phyloP scores from a whole-genome alignment of 2,113 vertebrate species.

The Salvelinus fontinalis region DNA sequence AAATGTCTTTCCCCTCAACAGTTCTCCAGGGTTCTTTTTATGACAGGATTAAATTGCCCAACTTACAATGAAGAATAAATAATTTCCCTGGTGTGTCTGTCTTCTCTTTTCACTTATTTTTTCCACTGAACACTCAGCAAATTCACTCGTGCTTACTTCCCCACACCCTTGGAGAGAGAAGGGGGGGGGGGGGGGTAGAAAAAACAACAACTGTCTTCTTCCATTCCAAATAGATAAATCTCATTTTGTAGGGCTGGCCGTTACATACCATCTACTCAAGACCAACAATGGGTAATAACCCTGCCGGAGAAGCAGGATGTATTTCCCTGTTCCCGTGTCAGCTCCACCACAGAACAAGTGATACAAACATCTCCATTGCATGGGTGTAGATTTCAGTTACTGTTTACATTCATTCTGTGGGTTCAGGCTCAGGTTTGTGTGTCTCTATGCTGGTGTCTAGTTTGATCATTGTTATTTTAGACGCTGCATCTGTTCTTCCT shows the following conservation, averaged over 20 bases:
- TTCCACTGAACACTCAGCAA: conserved; percentile 20
- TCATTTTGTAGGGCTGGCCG: conserved; percentile 47
- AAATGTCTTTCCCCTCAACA: conserved; percentile 30
- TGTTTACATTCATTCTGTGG: conserved; percentile 38
- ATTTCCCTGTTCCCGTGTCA: conserved; percentile 31
- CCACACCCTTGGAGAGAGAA: conserved; percentile 6
- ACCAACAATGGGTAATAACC: conserved; percentile 46
- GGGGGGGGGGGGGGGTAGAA: background rate
- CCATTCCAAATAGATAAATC: conserved; percentile 53
- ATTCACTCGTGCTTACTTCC: conserved; percentile 31
- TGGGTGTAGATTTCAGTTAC: conserved; percentile 49
- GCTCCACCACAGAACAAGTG: conserved; percentile 44
- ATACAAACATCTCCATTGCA: conserved; percentile 53
- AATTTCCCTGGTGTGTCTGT: conserved; percentile 50
- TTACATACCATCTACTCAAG: conserved; percentile 38
- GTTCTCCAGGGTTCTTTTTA: conserved; percentile 51
- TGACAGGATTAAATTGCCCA: conserved; percentile 59
- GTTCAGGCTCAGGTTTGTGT: conserved; percentile 31
- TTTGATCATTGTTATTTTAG: conserved; percentile 35
- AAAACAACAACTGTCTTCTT: conserved; percentile 41
- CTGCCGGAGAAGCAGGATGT: conserved; percentile 14
- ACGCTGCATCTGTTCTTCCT: conserved; percentile 19
- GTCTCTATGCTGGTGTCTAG: conserved; percentile 10
- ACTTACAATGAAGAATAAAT: conserved; percentile 55
- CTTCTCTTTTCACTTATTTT: conserved; percentile 35